Conservation (phyloP, 2,113 vertebrate genomes). For the Canis aureus region DNA sequence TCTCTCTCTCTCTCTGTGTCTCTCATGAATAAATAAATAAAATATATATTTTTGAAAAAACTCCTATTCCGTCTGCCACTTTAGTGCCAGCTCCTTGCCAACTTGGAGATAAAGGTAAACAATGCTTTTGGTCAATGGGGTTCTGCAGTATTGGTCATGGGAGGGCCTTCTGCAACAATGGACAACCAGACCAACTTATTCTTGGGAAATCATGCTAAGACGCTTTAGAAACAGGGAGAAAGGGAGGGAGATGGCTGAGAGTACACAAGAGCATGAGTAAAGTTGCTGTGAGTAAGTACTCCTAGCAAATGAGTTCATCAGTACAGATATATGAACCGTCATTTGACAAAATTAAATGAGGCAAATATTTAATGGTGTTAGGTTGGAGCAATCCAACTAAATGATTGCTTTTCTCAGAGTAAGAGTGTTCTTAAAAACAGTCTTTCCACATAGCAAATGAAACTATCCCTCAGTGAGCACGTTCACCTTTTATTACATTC, state of each 20-base stretch:
- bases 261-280: background rate
- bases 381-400: slow-evolving; percentile 85
- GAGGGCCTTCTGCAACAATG: background rate
- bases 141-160: background rate
- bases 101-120: background rate
- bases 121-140: background rate
- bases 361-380: slow-evolving; percentile 82
- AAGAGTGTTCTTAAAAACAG: slow-evolving; percentile 70
- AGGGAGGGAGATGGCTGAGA: background rate
- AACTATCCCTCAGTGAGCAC: slow-evolving; percentile 58
- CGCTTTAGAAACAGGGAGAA: background rate
- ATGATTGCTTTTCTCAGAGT: slow-evolving; percentile 84
- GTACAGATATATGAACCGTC: slow-evolving; percentile 10
- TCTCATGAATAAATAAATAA: too few species aligned
- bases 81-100: background rate
- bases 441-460: slow-evolving; percentile 74
- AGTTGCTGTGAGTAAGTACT: background rate
- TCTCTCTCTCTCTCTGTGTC: too few species aligned
- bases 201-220: background rate
- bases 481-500: slow-evolving; percentile 68
- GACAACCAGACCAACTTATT: background rate
- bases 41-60: too few species aligned
- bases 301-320: slow-evolving; percentile 43
- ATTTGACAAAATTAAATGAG: slow-evolving; percentile 68
- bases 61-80: background rate